Base-by-base conservation (phyloP, 1,140 invertebrate species). In the Rhyacophila brunnea region DNA sequence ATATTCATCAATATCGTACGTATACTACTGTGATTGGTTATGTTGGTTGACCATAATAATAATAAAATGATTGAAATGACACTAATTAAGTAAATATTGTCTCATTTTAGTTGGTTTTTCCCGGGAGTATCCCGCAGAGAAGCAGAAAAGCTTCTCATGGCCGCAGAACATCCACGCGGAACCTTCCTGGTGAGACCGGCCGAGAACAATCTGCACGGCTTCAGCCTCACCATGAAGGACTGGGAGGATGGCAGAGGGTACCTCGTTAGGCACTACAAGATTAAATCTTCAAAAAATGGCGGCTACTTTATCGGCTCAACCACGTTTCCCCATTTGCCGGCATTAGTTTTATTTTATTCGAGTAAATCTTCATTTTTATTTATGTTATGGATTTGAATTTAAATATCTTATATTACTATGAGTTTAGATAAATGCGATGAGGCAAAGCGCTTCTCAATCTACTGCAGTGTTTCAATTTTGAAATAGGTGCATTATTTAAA, bases 221-320 rank as follows among this genome's bases (percentile, higher is more conserved):
- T 93, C 77, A 97, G 95, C 42, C 74, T 98, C 42, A 96, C 93
- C 40, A 94, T 99, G 0, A 92, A 96, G 77, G 96, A 99, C 74
- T 96, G 92, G 88, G 96, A 98, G 71, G 91, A 94, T 71, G 85
- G 86, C n/a, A 81, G 93, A 64, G 90, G 91, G 7, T 93, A 95
- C 69, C 93, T 95, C 72, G 95, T 98, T 6, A 99, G 99, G 78
- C 96, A 99, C 75, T 98, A 98, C 77, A 95, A 96, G 78, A 96
- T 98, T 59, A 96, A 97, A 69, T 91, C 93, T 0, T 77, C 97
- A 66, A 95, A 98, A 70, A 92, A 95, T 77, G 95, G 95, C 40
- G 93, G 95, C 18, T 95, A 93, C 67, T 98, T 92, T 70, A 98
- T 98, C 66, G 96, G 94, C 44, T 93, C 28, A 90, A 93, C 79